These are phyloP conservation scores for Rutpela maculata DNA, from an alignment of 2,888 invertebrate species.

Conservation along the genomic window DNA sequence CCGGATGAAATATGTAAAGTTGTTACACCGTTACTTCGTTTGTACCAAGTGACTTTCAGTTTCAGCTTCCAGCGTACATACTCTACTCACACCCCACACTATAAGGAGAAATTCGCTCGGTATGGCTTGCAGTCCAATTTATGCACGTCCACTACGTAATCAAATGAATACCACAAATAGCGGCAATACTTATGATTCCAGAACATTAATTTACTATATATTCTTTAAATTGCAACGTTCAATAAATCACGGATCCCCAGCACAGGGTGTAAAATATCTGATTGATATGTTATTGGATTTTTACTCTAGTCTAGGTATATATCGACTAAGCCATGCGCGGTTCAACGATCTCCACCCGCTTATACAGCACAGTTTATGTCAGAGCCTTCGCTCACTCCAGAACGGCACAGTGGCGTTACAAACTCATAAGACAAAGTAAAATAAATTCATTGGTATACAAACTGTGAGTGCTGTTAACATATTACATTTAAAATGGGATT, in stretches of 20 bases:
- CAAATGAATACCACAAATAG: background rate
- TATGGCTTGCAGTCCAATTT: background rate
- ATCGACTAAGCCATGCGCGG: constrained; percentile 26
- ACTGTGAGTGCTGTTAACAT: too few relatives aligned
- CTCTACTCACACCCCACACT: too few relatives aligned
- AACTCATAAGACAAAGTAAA: background rate
- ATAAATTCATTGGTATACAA: background rate
- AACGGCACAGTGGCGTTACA: background rate
- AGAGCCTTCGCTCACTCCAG: constrained; percentile 25
- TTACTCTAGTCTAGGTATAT: constrained; percentile 11
- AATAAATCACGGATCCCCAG: constrained; percentile 15
- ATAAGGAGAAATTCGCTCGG: too few relatives aligned
- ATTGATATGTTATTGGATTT: constrained; percentile 37
- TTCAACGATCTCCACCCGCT: constrained; percentile 37
- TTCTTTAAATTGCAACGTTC: background rate
- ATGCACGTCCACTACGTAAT: background rate
- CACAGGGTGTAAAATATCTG: constrained; percentile 19
- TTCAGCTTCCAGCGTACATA: too few relatives aligned
- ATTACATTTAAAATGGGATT: too few relatives aligned
- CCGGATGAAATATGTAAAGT: too few relatives aligned
- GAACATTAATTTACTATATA: background rate
- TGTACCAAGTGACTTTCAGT: too few relatives aligned
- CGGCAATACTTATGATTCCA: background rate
- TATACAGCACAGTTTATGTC: constrained; percentile 8
- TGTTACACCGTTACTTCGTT: too few relatives aligned